Evolutionary conservation across 2,888 invertebrate genomes (phyloP), one percentile per base, ranked within the genome.

Genomic region (Eudemis profundana): DNA sequence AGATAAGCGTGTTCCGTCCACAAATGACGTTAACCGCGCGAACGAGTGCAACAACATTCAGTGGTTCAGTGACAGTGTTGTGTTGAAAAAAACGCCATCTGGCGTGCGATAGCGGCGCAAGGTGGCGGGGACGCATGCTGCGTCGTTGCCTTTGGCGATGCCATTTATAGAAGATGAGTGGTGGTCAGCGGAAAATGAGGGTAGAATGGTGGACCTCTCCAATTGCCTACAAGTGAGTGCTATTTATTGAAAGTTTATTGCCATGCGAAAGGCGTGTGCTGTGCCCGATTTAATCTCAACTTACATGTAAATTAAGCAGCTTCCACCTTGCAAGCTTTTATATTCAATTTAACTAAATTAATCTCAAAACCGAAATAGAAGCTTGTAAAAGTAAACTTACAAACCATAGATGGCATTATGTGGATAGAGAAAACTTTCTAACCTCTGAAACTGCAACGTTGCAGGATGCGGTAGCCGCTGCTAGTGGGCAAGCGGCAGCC

Each of bases 91-190:
- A 63, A 23, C 64, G 64, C 64, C 64, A 63, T 63, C 63, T 63
- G 85, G 88, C 87, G 88, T 82, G 69, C 64, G 68, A 70, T 78
- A 82, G 86, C 81, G 83, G 89, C 84, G 86, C 89, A 93, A 87
- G 84, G 93, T 94, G 94, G 94, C 94, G 94, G 94, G 93, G 90
- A 88, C 94, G 84, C 93, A 93, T 92, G 93, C 93, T 89, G 92
- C 93, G 92, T 87, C 92, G 88, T 93, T 90, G 85, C 93, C 93
- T 89, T 91, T 95, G 95, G 95, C 96, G 94, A 97, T 97, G 97
- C 97, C 97, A 94, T 98, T 97, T 94, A 97, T 98, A 93, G 97
- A 98, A 94, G 97, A 98, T 94, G 97, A 98, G 89, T 94, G 97
- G 87, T 98, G 98, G 98, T 96, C 97, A 94, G 97, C 97, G 84